These are phyloP conservation scores for Drosophila demipolita DNA, from an alignment of 2,888 invertebrate species.

Conservation along the genomic window DNA sequence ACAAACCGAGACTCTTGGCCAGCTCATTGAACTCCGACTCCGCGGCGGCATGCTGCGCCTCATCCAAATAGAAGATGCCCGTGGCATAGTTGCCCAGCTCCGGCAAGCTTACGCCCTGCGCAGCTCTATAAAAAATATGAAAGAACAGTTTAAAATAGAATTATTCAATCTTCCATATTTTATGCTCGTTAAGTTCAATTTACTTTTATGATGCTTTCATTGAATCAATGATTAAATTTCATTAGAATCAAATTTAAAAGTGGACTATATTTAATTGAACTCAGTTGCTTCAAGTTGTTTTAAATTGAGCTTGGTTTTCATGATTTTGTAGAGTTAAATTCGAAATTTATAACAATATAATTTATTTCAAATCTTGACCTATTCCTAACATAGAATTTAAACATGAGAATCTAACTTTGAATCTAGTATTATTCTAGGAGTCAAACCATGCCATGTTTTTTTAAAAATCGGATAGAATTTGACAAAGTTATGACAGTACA, in stretches of 20 bases:
- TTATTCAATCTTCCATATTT: not conserved
- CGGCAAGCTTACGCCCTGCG: conserved; percentile 93
- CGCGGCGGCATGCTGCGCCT: conserved; percentile 91
- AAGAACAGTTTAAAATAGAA: not conserved
- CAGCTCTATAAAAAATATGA: conserved; percentile 87
- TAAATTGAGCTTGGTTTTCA: not conserved
- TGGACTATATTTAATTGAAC: not conserved
- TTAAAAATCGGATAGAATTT: no score
- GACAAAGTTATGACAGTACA: not conserved
- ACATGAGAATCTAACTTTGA: not conserved
- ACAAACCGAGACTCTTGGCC: conserved; percentile 92
- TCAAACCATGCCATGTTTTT: not conserved
- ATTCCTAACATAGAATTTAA: not conserved
- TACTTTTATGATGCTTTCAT: not conserved
- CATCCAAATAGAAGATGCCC: conserved; percentile 97
- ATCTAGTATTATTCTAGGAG: no score
- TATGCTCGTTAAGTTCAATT: not conserved
- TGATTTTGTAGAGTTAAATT: not conserved
- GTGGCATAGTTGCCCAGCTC: conserved; percentile 96
- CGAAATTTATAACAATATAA: not conserved
- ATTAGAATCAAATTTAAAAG: not conserved
- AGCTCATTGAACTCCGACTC: conserved; percentile 93
- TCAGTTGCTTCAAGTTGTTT: not conserved
- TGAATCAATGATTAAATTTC: not conserved
- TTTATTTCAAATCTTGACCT: not conserved